phyloP scores from a whole-genome alignment of 2,888 invertebrate genomes.

The Ypsolopha sequella region DNA sequence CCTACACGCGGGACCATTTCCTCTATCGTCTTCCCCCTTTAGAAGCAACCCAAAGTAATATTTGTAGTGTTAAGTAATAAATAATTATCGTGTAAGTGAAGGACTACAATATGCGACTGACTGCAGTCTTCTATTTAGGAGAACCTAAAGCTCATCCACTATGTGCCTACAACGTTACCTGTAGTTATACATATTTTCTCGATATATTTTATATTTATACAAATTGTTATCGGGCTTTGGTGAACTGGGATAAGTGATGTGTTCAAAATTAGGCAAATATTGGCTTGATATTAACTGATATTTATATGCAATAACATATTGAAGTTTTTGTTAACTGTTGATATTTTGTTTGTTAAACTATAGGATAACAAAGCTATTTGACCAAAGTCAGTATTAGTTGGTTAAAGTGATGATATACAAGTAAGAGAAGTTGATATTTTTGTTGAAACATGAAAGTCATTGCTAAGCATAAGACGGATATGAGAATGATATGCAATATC shows the following conservation, averaged over 20 bases:
- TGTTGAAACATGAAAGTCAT: slow-evolving; percentile 49
- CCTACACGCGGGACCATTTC: slow-evolving; percentile 42
- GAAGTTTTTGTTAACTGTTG: slow-evolving; percentile 62
- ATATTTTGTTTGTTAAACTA: slow-evolving; percentile 54
- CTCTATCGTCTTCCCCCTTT: slow-evolving; percentile 54
- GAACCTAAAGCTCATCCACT: slow-evolving; percentile 55
- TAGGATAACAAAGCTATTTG: slow-evolving; percentile 70
- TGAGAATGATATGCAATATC: slow-evolving; percentile 45
- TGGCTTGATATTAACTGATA: slow-evolving; percentile 60
- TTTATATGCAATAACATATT: slow-evolving; percentile 58
- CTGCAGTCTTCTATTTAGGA: slow-evolving; percentile 22
- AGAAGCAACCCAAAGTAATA: slow-evolving; percentile 59
- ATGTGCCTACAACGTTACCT: slow-evolving; percentile 71
- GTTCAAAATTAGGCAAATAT: slow-evolving; percentile 56
- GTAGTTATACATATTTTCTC: slow-evolving; percentile 36
- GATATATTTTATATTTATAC: not conserved
- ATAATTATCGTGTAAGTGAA: not conserved
- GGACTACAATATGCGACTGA: slow-evolving; percentile 2
- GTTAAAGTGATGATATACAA: slow-evolving; percentile 49
- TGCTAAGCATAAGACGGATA: slow-evolving; percentile 43
- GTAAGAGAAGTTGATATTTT: slow-evolving; percentile 41
- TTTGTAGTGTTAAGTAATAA: slow-evolving; percentile 16
- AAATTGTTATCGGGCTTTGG: slow-evolving; percentile 17
- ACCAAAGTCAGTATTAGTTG: slow-evolving; percentile 71
- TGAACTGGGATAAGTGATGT: slow-evolving; percentile 52